Percentiles rank a stretch among this genome's conserved stretches.
phyloP scores from a whole-genome alignment of 1,140 invertebrate genomes.

The Magallana ariakensis region DNA sequence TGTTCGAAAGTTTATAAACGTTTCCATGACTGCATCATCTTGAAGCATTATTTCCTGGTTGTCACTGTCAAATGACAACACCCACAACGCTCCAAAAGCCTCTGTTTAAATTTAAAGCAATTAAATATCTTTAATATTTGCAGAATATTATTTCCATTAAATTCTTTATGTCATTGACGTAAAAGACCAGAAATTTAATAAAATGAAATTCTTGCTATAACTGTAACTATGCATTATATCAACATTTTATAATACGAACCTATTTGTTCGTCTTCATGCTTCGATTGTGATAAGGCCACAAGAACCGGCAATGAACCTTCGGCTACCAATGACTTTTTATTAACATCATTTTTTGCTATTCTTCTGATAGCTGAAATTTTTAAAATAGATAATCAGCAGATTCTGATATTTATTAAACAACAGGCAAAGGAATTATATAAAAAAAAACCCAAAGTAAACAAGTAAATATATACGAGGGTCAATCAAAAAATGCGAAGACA shows the following conservation, averaged over 20 bases:
- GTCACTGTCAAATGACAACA: conserved; percentile 62
- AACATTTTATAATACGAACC: conserved; percentile 41
- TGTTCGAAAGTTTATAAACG: conserved; percentile 32
- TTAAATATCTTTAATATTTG: background rate
- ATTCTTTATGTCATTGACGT: too few species aligned
- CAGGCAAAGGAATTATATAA: too few species aligned
- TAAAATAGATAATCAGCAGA: too few species aligned
- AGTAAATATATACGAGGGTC: too few species aligned
- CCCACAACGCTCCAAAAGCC: conserved; percentile 59
- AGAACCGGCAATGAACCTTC: conserved; percentile 63
- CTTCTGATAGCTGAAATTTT: conserved; percentile 54
- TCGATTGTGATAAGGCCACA: conserved; percentile 47
- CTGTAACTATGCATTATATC: background rate
- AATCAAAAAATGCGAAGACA: too few species aligned
- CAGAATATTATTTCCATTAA: background rate
- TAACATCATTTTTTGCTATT: conserved; percentile 66
- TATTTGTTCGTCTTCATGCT: conserved; percentile 55
- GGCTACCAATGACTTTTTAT: conserved; percentile 63
- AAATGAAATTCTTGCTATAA: too few species aligned
- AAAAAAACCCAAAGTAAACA: too few species aligned
- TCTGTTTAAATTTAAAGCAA: conserved; percentile 40
- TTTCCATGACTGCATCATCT: conserved; percentile 49
- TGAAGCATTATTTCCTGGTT: conserved; percentile 63
- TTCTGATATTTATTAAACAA: too few species aligned
- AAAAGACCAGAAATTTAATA: too few species aligned